Base-by-base conservation (phyloP, 2,888 invertebrate genomes). In the Patella caerulea region DNA sequence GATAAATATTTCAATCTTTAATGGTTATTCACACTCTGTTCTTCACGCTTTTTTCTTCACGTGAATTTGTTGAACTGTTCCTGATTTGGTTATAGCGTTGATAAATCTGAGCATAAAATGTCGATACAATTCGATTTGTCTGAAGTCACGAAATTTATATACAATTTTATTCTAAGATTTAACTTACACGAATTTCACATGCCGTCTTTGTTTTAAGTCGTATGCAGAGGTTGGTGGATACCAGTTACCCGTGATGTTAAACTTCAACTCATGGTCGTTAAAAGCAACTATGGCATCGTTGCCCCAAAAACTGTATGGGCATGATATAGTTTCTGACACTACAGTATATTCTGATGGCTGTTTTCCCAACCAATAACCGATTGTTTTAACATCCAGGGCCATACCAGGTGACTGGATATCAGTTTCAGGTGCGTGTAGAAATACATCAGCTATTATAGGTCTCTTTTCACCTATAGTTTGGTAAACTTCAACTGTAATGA, bases 151-250 rank as follows among this genome's bases (percentile, higher is more conserved):
- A 45, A 7, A 45, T 45, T 45, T 45, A 45, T 45, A 45, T 45
- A 45, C 45, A 45, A 9, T 9, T 45, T 9, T 45, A 45, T 45
- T 45, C 45, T 45, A 45, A 45, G 7, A 45, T 14, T 59, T 24
- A 65, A 65, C 65, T 65, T 65, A 65, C 65, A 65, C 65, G 24
- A 65, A 24, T 65, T 65, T 65, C 2, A 65, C 65, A 65, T 24
- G 24, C 24, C 19, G 65, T 65, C 65, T 65, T 24, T 65, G 19
- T 19, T 24, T 65, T 65, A 65, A 65, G 24, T 65, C 65, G 14
- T 24, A 65, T 65, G 19, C 65, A 24, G 65, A 65, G 11, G 65
- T 65, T 12, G 65, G 65, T 17, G 65, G 65, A 65, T 65, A 65
- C 65, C 65, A 65, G 11, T 24, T 65, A 65, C 65, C 65, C 19